Conservation (phyloP, 2,113 vertebrate genomes). For the Clarias magur region DNA sequence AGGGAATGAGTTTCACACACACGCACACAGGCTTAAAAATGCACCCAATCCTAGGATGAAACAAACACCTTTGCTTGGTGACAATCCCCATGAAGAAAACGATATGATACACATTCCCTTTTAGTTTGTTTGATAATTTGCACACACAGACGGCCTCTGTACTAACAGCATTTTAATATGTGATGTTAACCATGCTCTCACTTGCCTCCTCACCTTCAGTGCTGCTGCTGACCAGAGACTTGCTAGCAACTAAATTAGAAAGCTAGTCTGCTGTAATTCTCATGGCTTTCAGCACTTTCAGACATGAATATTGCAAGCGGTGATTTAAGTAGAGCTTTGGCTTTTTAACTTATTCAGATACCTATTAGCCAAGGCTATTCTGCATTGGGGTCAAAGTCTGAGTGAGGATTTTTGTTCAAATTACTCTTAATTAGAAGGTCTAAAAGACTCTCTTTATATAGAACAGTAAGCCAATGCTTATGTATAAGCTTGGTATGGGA, state of each 20-base stretch:
- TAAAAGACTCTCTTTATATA: background rate
- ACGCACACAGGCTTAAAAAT: constrained; percentile 14
- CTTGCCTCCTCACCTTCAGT: constrained; percentile 64
- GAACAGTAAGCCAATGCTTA: background rate
- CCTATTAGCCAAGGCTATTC: constrained; percentile 55
- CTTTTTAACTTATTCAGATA: constrained; percentile 75
- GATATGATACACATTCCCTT: background rate
- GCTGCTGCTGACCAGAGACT: constrained; percentile 48
- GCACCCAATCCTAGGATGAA: constrained; percentile 35
- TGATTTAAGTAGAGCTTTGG: constrained; percentile 66
- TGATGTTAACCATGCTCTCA: constrained; percentile 26
- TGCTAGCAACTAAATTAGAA: constrained; percentile 69
- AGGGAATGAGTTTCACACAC: constrained; percentile 58
- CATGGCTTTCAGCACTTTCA: constrained; percentile 69
- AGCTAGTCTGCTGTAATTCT: constrained; percentile 67
- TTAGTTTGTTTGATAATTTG: constrained; percentile 26
- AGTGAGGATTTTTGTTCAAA: constrained; percentile 13
- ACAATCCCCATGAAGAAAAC: constrained; percentile 16
- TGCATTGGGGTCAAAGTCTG: constrained; percentile 23
- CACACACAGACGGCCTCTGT: background rate
- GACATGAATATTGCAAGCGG: constrained; percentile 70
- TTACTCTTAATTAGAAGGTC: background rate
- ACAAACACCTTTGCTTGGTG: constrained; percentile 41
- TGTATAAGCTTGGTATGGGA: background rate
- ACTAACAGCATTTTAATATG: constrained; percentile 13